Evolutionary conservation across 2,888 invertebrate species (phyloP).

Genomic region (Sericinus montela): DNA sequence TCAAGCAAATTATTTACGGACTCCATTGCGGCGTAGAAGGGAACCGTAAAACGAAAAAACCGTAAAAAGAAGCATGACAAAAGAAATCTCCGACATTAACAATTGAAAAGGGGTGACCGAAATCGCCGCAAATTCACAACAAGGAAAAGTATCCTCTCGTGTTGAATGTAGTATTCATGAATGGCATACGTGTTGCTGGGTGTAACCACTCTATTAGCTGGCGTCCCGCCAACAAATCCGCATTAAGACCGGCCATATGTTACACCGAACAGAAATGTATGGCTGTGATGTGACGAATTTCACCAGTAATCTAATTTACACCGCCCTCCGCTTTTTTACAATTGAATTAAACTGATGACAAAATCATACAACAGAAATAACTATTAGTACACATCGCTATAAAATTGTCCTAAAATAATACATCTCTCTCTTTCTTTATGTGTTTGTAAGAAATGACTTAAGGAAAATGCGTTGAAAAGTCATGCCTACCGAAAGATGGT

Average conservation of each 20-base stretch:
- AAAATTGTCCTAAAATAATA: no score
- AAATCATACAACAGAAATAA: no score
- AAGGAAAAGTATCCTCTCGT: conserved; percentile 31
- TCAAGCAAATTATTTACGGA: conserved; percentile 13
- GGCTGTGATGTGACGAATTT: conserved; percentile 13
- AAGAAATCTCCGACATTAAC: conserved; percentile 22
- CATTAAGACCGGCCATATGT: conserved; percentile 37
- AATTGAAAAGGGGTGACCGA: conserved; percentile 23
- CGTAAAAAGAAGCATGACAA: conserved; percentile 5
- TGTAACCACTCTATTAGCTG: conserved; percentile 41
- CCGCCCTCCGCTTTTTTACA: not conserved
- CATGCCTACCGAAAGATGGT: no score
- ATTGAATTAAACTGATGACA: not conserved
- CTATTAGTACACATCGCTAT: no score
- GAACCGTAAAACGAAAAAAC: conserved; percentile 9
- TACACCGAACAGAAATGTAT: conserved; percentile 34
- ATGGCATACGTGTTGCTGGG: conserved; percentile 28
- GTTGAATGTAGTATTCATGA: conserved; percentile 43
- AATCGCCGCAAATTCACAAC: conserved; percentile 30
- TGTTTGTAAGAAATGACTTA: no score
- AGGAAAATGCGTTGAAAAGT: no score
- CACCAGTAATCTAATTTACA: conserved; percentile 8
- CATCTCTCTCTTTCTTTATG: no score
- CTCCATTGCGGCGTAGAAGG: conserved; percentile 1
- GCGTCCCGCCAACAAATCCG: conserved; percentile 57